Conservation (phyloP, 2,113 vertebrate species). For the Potamarius usumacintae region DNA sequence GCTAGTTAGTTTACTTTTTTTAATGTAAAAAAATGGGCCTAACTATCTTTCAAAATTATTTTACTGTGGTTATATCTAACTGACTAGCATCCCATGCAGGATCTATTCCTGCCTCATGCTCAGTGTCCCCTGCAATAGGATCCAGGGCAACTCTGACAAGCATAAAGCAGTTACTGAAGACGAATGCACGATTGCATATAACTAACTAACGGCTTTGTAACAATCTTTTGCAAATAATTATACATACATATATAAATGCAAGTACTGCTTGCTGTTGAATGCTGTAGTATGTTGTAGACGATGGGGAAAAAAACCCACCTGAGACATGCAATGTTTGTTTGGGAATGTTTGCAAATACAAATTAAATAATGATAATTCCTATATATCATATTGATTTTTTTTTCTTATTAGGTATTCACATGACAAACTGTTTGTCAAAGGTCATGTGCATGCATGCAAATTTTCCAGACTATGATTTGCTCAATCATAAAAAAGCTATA, state of each 20-base stretch:
- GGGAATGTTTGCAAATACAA: not conserved
- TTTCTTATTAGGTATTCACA: not conserved
- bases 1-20: not conserved
- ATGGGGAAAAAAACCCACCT: not conserved
- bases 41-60: not conserved
- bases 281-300: not conserved
- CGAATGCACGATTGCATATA: not conserved
- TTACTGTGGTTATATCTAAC: too few relatives aligned
- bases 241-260: not conserved
- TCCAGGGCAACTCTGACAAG: not conserved
- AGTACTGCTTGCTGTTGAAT: not conserved
- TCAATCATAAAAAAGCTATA: constrained; percentile 23
- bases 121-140: not conserved
- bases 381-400: not conserved
- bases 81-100: not conserved
- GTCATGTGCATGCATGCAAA: not conserved
- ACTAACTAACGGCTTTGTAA: not conserved
- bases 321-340: not conserved
- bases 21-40: not conserved
- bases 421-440: not conserved
- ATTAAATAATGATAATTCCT: not conserved
- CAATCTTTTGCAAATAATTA: not conserved
- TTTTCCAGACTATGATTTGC: constrained; percentile 37
- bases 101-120: not conserved
- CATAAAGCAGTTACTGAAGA: not conserved